Conservation (phyloP, 2,888 invertebrate genomes). For the Dugesia japonica region DNA sequence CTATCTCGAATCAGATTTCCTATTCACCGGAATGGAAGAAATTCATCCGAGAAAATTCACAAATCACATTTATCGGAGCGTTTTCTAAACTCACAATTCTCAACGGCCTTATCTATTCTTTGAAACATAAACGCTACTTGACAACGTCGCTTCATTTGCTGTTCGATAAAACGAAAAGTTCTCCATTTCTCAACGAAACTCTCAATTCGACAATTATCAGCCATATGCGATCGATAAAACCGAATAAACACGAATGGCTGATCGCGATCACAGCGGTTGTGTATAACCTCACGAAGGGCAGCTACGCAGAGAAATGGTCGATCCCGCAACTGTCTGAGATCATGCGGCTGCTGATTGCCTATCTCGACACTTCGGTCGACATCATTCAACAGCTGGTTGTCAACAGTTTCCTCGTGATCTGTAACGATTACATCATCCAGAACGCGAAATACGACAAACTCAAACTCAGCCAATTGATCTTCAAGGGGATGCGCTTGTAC, state of each 20-base stretch:
- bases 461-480: conserved; percentile 56
- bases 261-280: conserved; percentile 63
- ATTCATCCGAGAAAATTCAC: not conserved
- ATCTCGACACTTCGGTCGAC: conserved; percentile 55
- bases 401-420: conserved; percentile 59
- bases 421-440: conserved; percentile 62
- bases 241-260: conserved; percentile 55
- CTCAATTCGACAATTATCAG: not conserved
- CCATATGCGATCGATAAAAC: not conserved
- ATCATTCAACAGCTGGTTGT: conserved; percentile 59
- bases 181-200: not conserved
- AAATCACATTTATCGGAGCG: conserved; percentile 4
- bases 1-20: not conserved
- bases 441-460: conserved; percentile 51
- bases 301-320: conserved; percentile 51
- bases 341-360: conserved; percentile 53
- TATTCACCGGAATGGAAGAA: not conserved
- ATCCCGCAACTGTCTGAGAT: not conserved
- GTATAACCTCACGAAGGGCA: conserved; percentile 59
- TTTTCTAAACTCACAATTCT: not conserved
- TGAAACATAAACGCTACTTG: not conserved
- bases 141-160: not conserved
- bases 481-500: conserved; percentile 59
- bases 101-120: not conserved
- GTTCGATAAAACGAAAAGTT: not conserved